phyloP scores from a whole-genome alignment of 2,797 vertebrate genomes.

The Notamacropus eugenii region DNA sequence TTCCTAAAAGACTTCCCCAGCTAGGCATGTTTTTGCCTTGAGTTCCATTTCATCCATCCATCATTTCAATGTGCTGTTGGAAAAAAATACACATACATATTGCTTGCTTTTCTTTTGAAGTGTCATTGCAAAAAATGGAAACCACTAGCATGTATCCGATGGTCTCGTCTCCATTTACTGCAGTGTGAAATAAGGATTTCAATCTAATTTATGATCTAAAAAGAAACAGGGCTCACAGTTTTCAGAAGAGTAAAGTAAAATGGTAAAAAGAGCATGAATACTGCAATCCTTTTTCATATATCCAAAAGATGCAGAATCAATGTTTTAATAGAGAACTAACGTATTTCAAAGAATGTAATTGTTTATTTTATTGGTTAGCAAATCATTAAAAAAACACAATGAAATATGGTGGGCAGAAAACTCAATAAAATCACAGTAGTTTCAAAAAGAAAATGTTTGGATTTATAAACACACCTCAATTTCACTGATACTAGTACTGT shows the following conservation, averaged over 20 bases:
- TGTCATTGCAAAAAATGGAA: constrained; percentile 16
- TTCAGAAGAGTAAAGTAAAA: constrained; percentile 23
- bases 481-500: background rate
- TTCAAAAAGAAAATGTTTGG: constrained; percentile 3
- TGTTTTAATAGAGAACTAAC: constrained; percentile 4
- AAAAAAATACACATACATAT: constrained; percentile 2
- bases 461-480: background rate
- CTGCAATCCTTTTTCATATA: background rate
- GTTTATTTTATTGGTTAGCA: constrained; percentile 12
- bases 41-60: constrained; percentile 11
- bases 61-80: constrained; percentile 37
- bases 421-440: background rate
- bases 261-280: constrained; percentile 4
- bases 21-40: constrained; percentile 2
- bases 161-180: background rate
- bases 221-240: background rate
- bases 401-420: background rate
- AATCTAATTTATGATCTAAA: constrained; percentile 38
- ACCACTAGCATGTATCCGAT: constrained; percentile 8
- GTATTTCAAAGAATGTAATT: background rate
- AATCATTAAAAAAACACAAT: background rate
- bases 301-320: constrained; percentile 16
- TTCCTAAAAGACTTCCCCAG: background rate
- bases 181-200: constrained; percentile 23
- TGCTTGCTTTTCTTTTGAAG: constrained; percentile 26